Base-by-base conservation (phyloP, 2,113 vertebrate genomes). In the Podarcis muralis region DNA sequence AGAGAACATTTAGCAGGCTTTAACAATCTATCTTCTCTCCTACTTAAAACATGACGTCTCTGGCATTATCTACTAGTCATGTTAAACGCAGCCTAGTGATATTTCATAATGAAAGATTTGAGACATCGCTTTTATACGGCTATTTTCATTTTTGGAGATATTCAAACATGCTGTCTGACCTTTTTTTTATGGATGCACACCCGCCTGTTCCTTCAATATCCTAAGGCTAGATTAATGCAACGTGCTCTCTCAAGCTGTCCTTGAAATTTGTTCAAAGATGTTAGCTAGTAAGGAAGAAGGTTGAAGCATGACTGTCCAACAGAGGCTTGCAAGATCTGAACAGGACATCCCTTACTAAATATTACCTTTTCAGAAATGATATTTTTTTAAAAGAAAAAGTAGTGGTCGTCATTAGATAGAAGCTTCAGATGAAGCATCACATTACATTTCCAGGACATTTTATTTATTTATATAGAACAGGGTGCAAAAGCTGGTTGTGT, bases 141-240 rank as follows among this genome's bases (percentile, higher is more conserved):
- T 78, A 75, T 93, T 89, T 93, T 89, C 87, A 92, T 88, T 68
- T 92, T 92, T 84, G 90, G 87, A 94, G 92, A 83, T 94, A 92
- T 89, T 93, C 32, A 81, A 86, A 90, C 22, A 74, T 83, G 1
- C 53, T 86, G 91, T 32, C 65, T 87, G 86, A 87, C 86, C 78
- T 87, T 62, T 79, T 75, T 80, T 84, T 90, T 86, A 93, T 79
- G 77, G 84, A 89, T 79, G 92, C 30, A 84, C 88, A 69, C 5
- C 27, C 89, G 81, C 30, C 62, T 53, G 18, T 23, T n/a, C 32
- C 0, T 37, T 87, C 62, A 53, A 2, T 88, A 35, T 40, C 87
- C 93, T 78, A 86, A 82, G 84, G 91, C 82, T 81, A 81, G 84
- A 93, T 69, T 85, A 88, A 82, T 88, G 66, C 53, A 92, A 88